Percentiles rank a stretch among this genome's conserved stretches.
Conservation (phyloP, 2,888 invertebrate species). For the Nycteola revayana region DNA sequence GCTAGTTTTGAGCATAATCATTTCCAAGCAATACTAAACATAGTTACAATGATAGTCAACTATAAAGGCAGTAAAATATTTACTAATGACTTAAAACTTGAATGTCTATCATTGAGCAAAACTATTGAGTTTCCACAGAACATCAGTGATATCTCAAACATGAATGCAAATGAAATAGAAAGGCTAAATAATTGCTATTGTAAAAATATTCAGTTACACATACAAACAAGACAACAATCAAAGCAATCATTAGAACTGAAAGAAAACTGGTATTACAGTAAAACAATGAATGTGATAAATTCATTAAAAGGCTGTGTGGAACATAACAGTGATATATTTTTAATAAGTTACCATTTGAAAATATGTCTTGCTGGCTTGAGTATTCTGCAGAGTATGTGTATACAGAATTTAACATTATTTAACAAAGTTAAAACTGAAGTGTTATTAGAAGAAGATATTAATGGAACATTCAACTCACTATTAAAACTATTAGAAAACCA, state of each 20-base stretch:
- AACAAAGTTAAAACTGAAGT: conserved; percentile 13
- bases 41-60: conserved; percentile 49
- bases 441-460: conserved; percentile 30
- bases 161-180: conserved; percentile 53
- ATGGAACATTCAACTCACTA: conserved; percentile 41
- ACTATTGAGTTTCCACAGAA: conserved; percentile 45
- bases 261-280: conserved; percentile 53
- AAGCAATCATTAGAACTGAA: conserved; percentile 29
- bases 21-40: conserved; percentile 40
- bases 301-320: conserved; percentile 49
- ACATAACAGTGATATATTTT: conserved; percentile 42
- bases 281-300: conserved; percentile 45
- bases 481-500: conserved; percentile 42
- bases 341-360: conserved; percentile 51
- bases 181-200: conserved; percentile 45
- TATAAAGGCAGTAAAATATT: conserved; percentile 43
- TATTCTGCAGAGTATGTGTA: conserved; percentile 46
- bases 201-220: conserved; percentile 41
- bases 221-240: conserved; percentile 33
- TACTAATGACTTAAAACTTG: conserved; percentile 47
- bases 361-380: conserved; percentile 46
- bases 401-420: conserved; percentile 26
- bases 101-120: conserved; percentile 52
- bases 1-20: conserved; percentile 27
- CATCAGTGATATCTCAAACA: conserved; percentile 45